Evolutionary conservation across 1,140 invertebrate species (phyloP).

Genomic region (Dendrolimus kikuchii): DNA sequence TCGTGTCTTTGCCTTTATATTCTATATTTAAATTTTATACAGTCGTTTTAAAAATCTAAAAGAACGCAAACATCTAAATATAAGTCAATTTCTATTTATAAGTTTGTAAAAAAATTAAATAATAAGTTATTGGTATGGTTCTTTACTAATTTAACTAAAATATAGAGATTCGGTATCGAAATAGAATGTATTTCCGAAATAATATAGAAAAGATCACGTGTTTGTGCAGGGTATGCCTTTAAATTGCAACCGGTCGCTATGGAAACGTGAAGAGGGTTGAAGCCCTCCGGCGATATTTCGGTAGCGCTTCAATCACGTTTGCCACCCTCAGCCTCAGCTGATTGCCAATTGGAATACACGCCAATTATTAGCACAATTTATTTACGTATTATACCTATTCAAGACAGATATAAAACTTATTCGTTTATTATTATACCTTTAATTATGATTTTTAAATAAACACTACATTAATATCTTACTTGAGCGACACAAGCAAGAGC

Average conservation of each 20-base stretch:
- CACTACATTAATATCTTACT: too few relatives aligned
- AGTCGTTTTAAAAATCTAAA: background rate
- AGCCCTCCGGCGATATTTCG: conserved; percentile 27
- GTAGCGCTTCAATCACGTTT: conserved; percentile 17
- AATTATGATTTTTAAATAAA: too few relatives aligned
- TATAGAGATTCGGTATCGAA: background rate
- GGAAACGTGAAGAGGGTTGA: conserved; percentile 49
- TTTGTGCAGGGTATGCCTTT: conserved; percentile 30
- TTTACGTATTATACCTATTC: conserved; percentile 6
- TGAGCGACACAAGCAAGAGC: too few relatives aligned
- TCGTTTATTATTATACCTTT: too few relatives aligned
- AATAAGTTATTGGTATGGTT: too few relatives aligned
- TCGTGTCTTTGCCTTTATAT: background rate
- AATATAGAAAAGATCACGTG: conserved; percentile 10
- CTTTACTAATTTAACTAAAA: too few relatives aligned
- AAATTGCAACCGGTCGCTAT: conserved; percentile 53
- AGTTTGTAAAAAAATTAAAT: too few relatives aligned
- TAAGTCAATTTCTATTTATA: too few relatives aligned
- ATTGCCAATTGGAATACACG: conserved; percentile 15
- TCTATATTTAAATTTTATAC: background rate
- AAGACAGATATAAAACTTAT: background rate
- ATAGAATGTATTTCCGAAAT: background rate
- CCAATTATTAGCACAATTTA: conserved; percentile 15
- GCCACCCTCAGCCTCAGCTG: conserved; percentile 24
- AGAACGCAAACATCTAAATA: background rate